Base-by-base conservation (phyloP, 2,888 invertebrate species). In the Phragmatobia fuliginosa region DNA sequence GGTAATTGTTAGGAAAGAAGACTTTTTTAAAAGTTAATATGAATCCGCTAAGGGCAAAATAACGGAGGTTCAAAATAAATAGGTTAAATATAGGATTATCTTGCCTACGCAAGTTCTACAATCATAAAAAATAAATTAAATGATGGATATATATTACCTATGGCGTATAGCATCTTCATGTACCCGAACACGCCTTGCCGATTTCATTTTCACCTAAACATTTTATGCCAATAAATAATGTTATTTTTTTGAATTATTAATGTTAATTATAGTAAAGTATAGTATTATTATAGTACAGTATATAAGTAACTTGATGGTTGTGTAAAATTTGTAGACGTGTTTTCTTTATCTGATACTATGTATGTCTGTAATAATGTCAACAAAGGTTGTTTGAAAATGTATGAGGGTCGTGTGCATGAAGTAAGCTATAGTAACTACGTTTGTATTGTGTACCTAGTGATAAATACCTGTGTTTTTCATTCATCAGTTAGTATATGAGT, bases 201-300 rank as follows among this genome's bases (percentile, higher is more conserved):
- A 90, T 94, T 94, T 94, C 94, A 94, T 94, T 94, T 90, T 94
- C 93, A 94, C 94, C 94, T 94, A 90, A 94, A 94, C 93, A 94
- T 94, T 91, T 91, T 89, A 93, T 92, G 92, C 92, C 93, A 94
- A 94, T 90, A 80, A 91, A 87, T 91, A 90, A 81, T 76, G 73
- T 73, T 77, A 71, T 73, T 81, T 76, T 70, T 68, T 68, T 41
- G 67, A 70, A 74, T 71, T 74, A 76, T 70, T 74, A 56, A 69
- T 72, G 59, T 65, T 66, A 67, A 25, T 71, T 73, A 73, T 56
- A 56, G 56, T 49, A 45, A 45, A 45, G 45, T 45, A 49, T n/a
- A 49, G 45, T n/a, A 49, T 21, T 49, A 49, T n/a, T 49, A 49
- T 49, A 68, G 72, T 77, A 64, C 65, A 66, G 56, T 65, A 32